Evolutionary conservation across 2,797 vertebrate species (phyloP).

Genomic region (Anabas testudineus): DNA sequence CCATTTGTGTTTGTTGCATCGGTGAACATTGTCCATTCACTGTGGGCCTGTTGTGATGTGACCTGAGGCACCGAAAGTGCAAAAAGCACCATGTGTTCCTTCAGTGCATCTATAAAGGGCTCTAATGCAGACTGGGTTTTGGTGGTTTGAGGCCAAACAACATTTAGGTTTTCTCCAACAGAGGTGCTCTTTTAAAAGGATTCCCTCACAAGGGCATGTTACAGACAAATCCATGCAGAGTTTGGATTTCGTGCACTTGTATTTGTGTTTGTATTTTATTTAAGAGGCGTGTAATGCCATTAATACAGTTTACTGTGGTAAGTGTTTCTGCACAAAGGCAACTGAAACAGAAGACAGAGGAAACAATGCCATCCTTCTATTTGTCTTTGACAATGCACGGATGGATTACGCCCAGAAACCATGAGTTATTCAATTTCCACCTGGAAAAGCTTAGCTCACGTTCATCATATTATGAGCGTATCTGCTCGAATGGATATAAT

Average conservation of each 20-base stretch:
- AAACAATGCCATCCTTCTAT: slow-evolving; percentile 58
- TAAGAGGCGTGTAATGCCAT: slow-evolving; percentile 50
- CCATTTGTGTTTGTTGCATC: slow-evolving; percentile 79
- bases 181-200: slow-evolving; percentile 17
- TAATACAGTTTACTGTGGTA: slow-evolving; percentile 48
- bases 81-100: slow-evolving; percentile 63
- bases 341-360: slow-evolving; percentile 31
- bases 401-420: slow-evolving; percentile 80
- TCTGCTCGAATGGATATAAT: slow-evolving; percentile 83
- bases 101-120: slow-evolving; percentile 38
- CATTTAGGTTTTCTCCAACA: slow-evolving; percentile 29
- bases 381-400: slow-evolving; percentile 74
- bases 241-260: slow-evolving; percentile 31
- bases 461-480: slow-evolving; percentile 82
- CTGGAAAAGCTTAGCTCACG: slow-evolving; percentile 79
- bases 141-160: slow-evolving; percentile 16
- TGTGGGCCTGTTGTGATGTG: slow-evolving; percentile 68
- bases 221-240: slow-evolving; percentile 10
- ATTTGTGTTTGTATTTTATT: slow-evolving; percentile 41
- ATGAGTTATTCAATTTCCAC: slow-evolving; percentile 87
- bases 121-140: slow-evolving; percentile 12
- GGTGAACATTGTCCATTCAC: slow-evolving; percentile 83
- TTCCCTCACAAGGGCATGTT: slow-evolving; percentile 12
- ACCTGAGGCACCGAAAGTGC: slow-evolving; percentile 70
- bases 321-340: slow-evolving; percentile 52